Percentiles rank a stretch among this genome's conserved stretches.
Evolutionary conservation across 2,797 vertebrate species (phyloP).

Genomic region (Malacoraja senta): DNA sequence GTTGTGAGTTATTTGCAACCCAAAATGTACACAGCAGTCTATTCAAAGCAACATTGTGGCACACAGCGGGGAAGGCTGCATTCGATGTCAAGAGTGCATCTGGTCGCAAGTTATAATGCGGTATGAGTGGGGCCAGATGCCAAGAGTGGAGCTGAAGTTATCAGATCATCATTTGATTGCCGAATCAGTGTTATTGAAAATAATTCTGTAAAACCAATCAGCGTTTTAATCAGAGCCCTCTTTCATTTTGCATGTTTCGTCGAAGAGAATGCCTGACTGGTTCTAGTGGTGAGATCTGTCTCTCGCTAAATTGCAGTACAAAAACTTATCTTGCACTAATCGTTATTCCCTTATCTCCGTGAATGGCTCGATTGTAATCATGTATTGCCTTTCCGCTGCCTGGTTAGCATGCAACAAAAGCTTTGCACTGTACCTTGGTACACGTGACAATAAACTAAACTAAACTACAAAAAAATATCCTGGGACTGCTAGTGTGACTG

Average conservation of each 20-base stretch:
- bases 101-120: slow-evolving; percentile 3
- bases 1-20: not conserved
- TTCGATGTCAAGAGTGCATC: not conserved
- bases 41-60: not conserved
- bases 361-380: no score
- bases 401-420: no score
- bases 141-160: not conserved
- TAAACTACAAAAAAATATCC: not conserved
- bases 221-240: slow-evolving; percentile 1
- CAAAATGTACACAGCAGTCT: not conserved
- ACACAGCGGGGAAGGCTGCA: not conserved
- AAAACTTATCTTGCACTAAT: no score
- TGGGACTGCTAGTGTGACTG: not conserved
- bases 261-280: not conserved
- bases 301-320: not conserved
- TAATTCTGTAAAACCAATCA: not conserved
- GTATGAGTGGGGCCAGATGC: not conserved
- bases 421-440: no score
- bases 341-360: no score
- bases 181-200: not conserved
- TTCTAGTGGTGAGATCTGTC: not conserved
- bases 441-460: no score
- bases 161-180: not conserved
- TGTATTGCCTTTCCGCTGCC: no score
- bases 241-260: not conserved